phyloP scores from a whole-genome alignment of 2,797 vertebrate genomes.

The Allobates femoralis region DNA sequence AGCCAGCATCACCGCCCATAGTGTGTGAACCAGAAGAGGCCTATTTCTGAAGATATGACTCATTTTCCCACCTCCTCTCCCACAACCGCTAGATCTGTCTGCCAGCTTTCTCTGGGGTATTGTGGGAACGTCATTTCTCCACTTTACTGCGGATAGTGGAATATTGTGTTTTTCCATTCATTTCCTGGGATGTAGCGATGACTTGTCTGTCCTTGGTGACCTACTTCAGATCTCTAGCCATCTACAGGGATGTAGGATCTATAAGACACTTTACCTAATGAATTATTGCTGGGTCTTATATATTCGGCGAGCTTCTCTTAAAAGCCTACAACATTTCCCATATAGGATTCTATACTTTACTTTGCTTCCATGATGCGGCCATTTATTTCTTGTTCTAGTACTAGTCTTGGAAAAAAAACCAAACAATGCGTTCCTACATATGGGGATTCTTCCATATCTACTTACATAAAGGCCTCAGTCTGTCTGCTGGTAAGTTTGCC shows the following conservation, averaged over 20 bases:
- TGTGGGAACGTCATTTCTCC: slow-evolving; percentile 18
- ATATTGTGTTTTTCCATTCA: slow-evolving; percentile 24
- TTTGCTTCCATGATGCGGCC: too few relatives aligned
- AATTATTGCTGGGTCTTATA: too few relatives aligned
- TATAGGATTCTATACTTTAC: too few relatives aligned
- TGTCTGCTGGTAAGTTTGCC: too few relatives aligned
- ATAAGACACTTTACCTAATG: too few relatives aligned
- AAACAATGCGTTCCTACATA: too few relatives aligned
- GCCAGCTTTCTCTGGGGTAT: slow-evolving; percentile 12
- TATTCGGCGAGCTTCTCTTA: too few relatives aligned
- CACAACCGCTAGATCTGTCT: neutral
- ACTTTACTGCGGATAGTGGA: neutral
- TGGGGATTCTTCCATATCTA: too few relatives aligned
- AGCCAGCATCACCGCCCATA: neutral
- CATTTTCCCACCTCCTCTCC: slow-evolving; percentile 22
- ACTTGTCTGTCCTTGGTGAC: neutral
- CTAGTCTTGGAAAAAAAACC: too few relatives aligned
- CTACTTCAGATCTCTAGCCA: neutral
- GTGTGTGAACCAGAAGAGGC: neutral
- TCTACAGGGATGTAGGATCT: neutral
- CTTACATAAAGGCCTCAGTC: too few relatives aligned
- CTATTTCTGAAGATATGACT: neutral
- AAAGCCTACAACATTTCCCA: too few relatives aligned
- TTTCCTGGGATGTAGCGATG: neutral
- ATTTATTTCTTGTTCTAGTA: too few relatives aligned